These are phyloP conservation scores for Apogon talboti DNA, from an alignment of 2,797 vertebrate genomes.

Conservation along the genomic window DNA sequence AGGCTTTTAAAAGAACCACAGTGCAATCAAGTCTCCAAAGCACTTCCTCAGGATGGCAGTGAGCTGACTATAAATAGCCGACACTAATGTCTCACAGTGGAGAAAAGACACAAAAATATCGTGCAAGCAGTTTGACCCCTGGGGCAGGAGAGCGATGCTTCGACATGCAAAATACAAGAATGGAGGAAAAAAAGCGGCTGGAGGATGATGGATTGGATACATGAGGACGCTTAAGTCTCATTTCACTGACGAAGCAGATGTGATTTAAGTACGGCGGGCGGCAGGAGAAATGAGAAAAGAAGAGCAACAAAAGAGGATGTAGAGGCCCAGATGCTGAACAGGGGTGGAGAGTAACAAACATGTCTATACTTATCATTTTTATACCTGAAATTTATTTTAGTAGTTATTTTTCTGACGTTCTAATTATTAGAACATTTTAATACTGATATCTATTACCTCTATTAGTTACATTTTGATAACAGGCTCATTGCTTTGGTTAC, in stretches of 20 bases:
- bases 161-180: constrained; percentile 34
- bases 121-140: constrained; percentile 46
- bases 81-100: constrained; percentile 44
- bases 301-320: neutral
- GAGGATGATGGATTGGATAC: neutral
- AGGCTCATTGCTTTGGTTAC: too few relatives aligned
- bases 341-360: too few relatives aligned
- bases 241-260: constrained; percentile 36
- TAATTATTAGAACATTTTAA: too few relatives aligned
- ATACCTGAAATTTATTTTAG: too few relatives aligned
- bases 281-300: neutral
- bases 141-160: constrained; percentile 32
- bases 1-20: constrained; percentile 52
- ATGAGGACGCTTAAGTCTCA: constrained; percentile 7
- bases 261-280: constrained; percentile 6
- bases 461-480: too few relatives aligned
- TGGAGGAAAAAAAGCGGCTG: neutral
- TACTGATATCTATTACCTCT: too few relatives aligned
- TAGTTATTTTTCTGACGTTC: too few relatives aligned
- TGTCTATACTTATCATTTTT: too few relatives aligned
- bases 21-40: constrained; percentile 50
- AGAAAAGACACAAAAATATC: constrained; percentile 41
- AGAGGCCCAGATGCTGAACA: constrained; percentile 7
- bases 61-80: constrained; percentile 64
- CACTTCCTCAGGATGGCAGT: constrained; percentile 45